Base-by-base conservation (phyloP, 2,888 invertebrate genomes). In the Microdon myrmicae region DNA sequence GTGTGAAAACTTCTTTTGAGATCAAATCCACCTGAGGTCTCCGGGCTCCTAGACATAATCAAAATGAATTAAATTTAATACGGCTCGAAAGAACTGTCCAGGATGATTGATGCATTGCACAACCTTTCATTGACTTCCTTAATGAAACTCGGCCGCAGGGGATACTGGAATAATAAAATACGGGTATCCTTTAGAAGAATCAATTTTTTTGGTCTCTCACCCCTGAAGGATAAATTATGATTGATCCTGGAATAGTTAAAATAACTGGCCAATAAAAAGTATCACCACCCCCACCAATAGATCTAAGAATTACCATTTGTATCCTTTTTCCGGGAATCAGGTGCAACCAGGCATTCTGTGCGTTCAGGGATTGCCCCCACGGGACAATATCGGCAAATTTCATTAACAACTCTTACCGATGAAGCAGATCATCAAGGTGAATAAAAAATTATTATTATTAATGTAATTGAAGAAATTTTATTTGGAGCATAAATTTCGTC, bases 381-480 rank as follows among this genome's bases (percentile, higher is more conserved):
- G 58, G 64, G 45, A 58, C 51, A 64, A 64, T 51, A 64, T 51
- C 35, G n/a, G 26, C n/a, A 37, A 51, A 64, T 64, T 64, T 53
- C 45, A 64, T 58, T 53, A 47, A 19, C 49, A 51, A 22, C 37
- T 5, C 45, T 51, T 47, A 37, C 35, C 39, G 37, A 32, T 20
- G 38, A n/a, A 49, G 45, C 31, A 28, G 38, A 51, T 56, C 37
- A 51, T 64, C 56, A 64, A 45, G 41, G 61, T 53, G 51, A 53
- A 64, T 64, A 53, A 58, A 64, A 64, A 64, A 64, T 58, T 47
- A 47, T 55, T 44, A 53, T 64, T 64, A 51, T 64, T 43, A 58
- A 58, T 58, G 64, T 64, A 64, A 64, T 64, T 64, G 58, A 22
- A 45, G 64, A 58, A 64, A 64, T 64, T 64, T 58, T 43, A 64